phyloP scores from a whole-genome alignment of 2,113 vertebrate genomes.

The Sapayoa aenigma region DNA sequence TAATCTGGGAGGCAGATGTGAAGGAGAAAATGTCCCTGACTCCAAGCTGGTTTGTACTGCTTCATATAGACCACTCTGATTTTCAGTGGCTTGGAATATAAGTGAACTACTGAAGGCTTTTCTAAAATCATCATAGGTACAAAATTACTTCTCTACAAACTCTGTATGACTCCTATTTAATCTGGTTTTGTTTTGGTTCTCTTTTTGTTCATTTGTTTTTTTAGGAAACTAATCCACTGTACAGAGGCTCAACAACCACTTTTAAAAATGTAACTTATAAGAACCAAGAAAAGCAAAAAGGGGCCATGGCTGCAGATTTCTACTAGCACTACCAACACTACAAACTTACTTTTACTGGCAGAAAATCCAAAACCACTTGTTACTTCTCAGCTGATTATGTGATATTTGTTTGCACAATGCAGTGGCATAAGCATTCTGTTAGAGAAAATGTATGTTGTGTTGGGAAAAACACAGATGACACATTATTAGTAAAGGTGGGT shows the following conservation, averaged over 20 bases:
- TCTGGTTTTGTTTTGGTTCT: not conserved
- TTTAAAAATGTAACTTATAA: constrained; percentile 97
- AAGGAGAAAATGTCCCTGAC: not conserved
- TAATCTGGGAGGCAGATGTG: not conserved
- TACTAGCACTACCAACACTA: constrained; percentile 45
- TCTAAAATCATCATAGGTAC: not conserved
- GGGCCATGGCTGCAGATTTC: constrained; percentile 57
- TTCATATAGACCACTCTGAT: not conserved
- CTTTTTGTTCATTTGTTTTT: not conserved
- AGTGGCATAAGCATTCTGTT: constrained; percentile 11
- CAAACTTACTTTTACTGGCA: constrained; percentile 8
- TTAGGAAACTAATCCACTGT: constrained; percentile 94
- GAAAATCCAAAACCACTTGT: constrained; percentile 22
- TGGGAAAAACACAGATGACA: not conserved
- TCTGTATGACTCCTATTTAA: not conserved
- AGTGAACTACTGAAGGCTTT: not conserved
- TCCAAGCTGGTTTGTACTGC: constrained; percentile 6
- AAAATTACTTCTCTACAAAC: not conserved
- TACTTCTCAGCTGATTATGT: constrained; percentile 25
- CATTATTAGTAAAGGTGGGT: not conserved
- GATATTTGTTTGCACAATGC: constrained; percentile 2
- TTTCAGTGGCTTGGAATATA: not conserved
- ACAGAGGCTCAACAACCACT: constrained; percentile 92
- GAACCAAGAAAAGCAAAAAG: constrained; percentile 79
- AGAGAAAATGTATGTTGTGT: not conserved